Base-by-base conservation (phyloP, 2,797 vertebrate genomes). In the Molossus molossus region DNA sequence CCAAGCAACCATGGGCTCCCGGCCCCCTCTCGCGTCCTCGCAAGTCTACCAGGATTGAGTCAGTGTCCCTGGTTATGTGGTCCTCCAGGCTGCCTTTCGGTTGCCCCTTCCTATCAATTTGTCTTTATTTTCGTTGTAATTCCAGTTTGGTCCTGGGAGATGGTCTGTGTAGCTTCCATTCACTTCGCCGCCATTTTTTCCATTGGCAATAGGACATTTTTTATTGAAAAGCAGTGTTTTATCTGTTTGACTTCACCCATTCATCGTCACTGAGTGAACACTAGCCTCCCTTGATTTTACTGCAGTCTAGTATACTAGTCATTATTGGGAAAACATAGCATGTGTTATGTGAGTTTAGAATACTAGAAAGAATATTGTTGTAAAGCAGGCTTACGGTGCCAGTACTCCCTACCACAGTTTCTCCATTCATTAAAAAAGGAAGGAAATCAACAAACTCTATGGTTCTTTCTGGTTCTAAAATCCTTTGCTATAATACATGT, bases 381-480 rank as follows among this genome's bases (percentile, higher is more conserved):
- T 48, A 58, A 55, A 60, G 33, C n/a, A 94, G 5, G 15, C 0
- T 1, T 23, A 4, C 50, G 37, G 14, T 53, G 3, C 25, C 57
- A 83, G 7, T 7, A 64, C 13, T 33, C 17, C 64, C 12, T 58
- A 67, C 25, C 37, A 72, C 5, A 53, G 25, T 8, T 65, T 94
- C 55, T 48, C 75, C 27, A 40, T 81, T 85, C 23, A 7, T 70
- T 76, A 91, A 90, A 40, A 25, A 86, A 88, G 23, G 50, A 70
- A 82, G 53, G 11, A 88, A 79, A 94, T 27, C 69, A 21, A 50
- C 37, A 92, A 77, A 77, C 17, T 3, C 2, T 8, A 1, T 58
- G 18, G 18, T 75, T 15, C 2, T 92, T 90, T 87, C 29, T 55
- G 11, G 17, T 69, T 95, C 89, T 83, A 69, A 91, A 80, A 92